phyloP scores from a whole-genome alignment of 2,797 vertebrate species.

The Trematomus bernacchii region DNA sequence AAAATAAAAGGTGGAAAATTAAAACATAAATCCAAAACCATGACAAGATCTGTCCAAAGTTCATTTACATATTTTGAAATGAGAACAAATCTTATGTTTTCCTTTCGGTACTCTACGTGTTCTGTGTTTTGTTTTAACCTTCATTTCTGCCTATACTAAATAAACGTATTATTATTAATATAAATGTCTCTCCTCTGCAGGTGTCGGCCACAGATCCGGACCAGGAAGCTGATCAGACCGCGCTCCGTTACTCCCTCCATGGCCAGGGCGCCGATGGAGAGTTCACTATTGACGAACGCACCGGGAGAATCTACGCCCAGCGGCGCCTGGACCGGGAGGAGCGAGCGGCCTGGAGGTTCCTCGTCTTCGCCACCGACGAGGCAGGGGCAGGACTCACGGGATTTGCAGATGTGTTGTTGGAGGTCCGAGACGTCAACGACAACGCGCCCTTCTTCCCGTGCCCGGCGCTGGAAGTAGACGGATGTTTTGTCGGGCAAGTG shows the following conservation, averaged over 20 bases:
- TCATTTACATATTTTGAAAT: no score
- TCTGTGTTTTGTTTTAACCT: no score
- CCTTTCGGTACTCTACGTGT: no score
- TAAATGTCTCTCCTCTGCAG: conserved; percentile 66
- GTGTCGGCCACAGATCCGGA: conserved; percentile 92
- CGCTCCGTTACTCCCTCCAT: conserved; percentile 89
- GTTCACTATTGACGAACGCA: conserved; percentile 89
- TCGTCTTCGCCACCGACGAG: conserved; percentile 92
- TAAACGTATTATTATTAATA: not conserved
- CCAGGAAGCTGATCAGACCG: conserved; percentile 88
- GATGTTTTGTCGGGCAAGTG: conserved; percentile 87
- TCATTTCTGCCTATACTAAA: no score
- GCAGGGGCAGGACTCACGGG: conserved; percentile 90
- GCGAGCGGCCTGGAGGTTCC: conserved; percentile 87
- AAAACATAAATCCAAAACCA: no score
- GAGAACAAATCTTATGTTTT: no score
- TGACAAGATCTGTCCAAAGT: no score
- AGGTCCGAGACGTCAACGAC: conserved; percentile 90
- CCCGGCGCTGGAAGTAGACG: conserved; percentile 68
- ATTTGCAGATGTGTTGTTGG: conserved; percentile 91
- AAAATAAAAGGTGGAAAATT: no score
- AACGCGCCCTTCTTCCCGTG: conserved; percentile 90
- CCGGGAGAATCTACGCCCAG: conserved; percentile 86
- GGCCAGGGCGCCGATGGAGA: conserved; percentile 90
- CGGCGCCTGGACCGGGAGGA: conserved; percentile 89